phyloP scores from a whole-genome alignment of 1,140 invertebrate species.

The Cecropterus lyciades region DNA sequence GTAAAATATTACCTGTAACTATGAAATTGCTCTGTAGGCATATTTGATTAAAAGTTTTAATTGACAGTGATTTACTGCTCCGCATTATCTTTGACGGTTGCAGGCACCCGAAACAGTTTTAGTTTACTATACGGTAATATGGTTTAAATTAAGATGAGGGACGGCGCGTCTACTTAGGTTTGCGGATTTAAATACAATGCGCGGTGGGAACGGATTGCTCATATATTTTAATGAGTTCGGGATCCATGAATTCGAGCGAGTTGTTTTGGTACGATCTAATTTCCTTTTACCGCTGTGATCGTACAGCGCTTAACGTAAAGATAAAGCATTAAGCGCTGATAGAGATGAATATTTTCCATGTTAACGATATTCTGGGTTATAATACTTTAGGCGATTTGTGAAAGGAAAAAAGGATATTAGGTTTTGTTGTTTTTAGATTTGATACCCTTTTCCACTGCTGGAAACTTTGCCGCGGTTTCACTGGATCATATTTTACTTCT shows the following conservation, averaged over 20 bases:
- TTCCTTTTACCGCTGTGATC: conserved; percentile 26
- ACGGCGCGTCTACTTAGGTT: conserved; percentile 24
- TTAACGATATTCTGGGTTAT: neutral
- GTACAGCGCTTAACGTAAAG: too few relatives aligned
- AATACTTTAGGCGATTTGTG: neutral
- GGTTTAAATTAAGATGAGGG: conserved; percentile 21
- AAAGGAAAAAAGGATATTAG: too few relatives aligned
- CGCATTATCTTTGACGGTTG: neutral
- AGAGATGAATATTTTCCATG: neutral
- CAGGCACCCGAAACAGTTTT: conserved; percentile 7
- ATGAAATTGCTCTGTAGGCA: too few relatives aligned
- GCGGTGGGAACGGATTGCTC: conserved; percentile 26
- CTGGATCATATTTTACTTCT: too few relatives aligned
- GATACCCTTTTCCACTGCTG: too few relatives aligned
- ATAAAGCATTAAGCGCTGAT: neutral
- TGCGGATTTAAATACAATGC: conserved; percentile 32
- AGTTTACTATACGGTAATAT: conserved; percentile 16
- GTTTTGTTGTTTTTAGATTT: too few relatives aligned
- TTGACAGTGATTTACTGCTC: too few relatives aligned
- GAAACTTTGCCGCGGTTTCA: too few relatives aligned
- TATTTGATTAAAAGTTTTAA: too few relatives aligned
- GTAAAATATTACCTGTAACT: too few relatives aligned
- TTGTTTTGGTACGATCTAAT: conserved; percentile 23
- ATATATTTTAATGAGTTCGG: conserved; percentile 35
- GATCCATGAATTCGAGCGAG: conserved; percentile 28